Conservation (phyloP, 23 tunicate species). For the Clavelina lepadiformis region DNA sequence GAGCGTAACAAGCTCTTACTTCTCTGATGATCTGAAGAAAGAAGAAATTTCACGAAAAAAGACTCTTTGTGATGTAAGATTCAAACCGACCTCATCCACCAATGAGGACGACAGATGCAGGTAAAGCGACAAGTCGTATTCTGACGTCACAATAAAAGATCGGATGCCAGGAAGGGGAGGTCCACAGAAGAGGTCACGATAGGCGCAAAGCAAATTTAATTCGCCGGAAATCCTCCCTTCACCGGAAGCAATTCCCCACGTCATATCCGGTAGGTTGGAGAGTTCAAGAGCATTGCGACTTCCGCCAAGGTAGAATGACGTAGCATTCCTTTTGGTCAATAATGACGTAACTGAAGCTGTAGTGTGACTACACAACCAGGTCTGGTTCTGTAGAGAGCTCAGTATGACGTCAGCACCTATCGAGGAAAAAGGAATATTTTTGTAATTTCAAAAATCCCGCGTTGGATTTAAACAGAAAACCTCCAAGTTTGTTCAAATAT, state of each 20-base stretch:
- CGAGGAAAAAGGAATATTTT: too few relatives aligned
- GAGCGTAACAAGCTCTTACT: slow-evolving; percentile 17
- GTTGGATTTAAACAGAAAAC: too few relatives aligned
- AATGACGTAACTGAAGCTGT: too few relatives aligned
- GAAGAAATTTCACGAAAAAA: neutral
- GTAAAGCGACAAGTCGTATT: slow-evolving; percentile 1
- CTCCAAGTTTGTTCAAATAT: neutral
- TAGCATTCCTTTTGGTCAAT: too few relatives aligned
- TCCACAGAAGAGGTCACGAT: slow-evolving; percentile 16
- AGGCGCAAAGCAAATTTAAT: neutral
- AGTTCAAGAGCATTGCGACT: too few relatives aligned
- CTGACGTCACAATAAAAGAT: slow-evolving; percentile 29
- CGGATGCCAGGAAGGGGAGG: slow-evolving; percentile 30
- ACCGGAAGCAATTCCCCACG: slow-evolving; percentile 3
- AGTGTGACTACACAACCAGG: too few relatives aligned
- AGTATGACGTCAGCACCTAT: too few relatives aligned
- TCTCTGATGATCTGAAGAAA: neutral
- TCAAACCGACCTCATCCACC: slow-evolving; percentile 5
- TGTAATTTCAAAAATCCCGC: too few relatives aligned
- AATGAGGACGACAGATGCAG: neutral
- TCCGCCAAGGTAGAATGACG: too few relatives aligned
- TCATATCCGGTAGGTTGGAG: neutral
- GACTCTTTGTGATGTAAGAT: neutral
- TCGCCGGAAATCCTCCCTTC: neutral
- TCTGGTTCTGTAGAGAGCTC: too few relatives aligned